These are phyloP conservation scores for Drosophila paranaensis DNA, from an alignment of 2,888 invertebrate genomes.

Conservation along the genomic window DNA sequence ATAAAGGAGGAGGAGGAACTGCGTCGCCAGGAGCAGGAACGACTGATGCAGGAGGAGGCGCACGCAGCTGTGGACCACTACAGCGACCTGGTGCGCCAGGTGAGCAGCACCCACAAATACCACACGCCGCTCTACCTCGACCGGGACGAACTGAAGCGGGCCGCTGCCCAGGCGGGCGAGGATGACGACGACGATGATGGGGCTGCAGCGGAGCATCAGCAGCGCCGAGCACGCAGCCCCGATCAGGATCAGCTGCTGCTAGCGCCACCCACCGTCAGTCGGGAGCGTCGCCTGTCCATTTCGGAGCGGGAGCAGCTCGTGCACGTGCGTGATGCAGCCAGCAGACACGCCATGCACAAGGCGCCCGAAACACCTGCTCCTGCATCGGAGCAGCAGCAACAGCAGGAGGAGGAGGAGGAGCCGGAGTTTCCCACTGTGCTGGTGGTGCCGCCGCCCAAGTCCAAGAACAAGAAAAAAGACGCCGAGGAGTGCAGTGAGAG, in stretches of 20 bases:
- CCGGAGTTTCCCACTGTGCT: constrained; percentile 64
- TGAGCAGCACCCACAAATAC: constrained; percentile 86
- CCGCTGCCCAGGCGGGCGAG: constrained; percentile 86
- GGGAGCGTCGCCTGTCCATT: constrained; percentile 82
- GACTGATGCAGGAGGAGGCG: constrained; percentile 87
- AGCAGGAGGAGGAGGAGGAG: constrained; percentile 10
- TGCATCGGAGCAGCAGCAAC: background rate
- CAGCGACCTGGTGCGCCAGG: constrained; percentile 91
- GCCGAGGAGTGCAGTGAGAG: constrained; percentile 56
- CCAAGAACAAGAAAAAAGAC: constrained; percentile 35
- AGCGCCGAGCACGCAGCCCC: constrained; percentile 80
- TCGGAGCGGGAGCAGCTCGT: constrained; percentile 82
- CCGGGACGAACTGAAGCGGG: constrained; percentile 87
- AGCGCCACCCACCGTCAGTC: constrained; percentile 59
- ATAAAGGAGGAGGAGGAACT: constrained; percentile 81
- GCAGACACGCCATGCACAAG: constrained; percentile 71
- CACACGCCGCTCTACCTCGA: constrained; percentile 87
- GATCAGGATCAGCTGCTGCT: constrained; percentile 60
- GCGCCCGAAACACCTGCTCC: constrained; percentile 50
- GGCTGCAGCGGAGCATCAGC: constrained; percentile 48
- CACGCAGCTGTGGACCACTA: constrained; percentile 92
- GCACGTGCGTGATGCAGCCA: constrained; percentile 79
- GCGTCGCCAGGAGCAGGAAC: constrained; percentile 78
- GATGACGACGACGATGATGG: constrained; percentile 62
- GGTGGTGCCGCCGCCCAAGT: constrained; percentile 51